Base-by-base conservation (phyloP, 2,113 vertebrate species). In the Sander lucioperca region DNA sequence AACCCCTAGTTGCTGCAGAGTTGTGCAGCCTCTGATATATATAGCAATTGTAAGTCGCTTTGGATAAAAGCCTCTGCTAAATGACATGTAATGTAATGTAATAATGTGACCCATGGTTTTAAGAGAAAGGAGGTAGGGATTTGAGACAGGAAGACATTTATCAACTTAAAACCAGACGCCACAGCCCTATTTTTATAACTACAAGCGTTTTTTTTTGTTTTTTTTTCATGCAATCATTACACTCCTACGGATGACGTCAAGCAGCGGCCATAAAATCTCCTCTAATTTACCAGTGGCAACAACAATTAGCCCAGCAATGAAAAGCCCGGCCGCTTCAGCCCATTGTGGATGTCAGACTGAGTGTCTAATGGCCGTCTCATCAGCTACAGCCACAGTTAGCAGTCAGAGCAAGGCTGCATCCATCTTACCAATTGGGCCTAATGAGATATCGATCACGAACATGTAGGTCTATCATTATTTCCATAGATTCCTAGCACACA, bases 381-480 rank as follows among this genome's bases (percentile, higher is more conserved):
- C 91, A 86, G 80, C 85, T 16, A 9, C 77, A 78, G 66, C 69
- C 80, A 50, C 77, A 53, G 84, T 88, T 80, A 86, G 87, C 86
- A 79, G 82, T 79, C 85, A n/a, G 80, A 67, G 80, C 16, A 71
- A 74, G 57, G 83, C 79, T 53, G 73, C 90, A 90, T 93, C 92
- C 89, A 88, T 93, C 91, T 92, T 86, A 74, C 74, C 88, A 91
- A 92, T 90, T 80, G 83, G 58, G 67, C 83, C 82, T 95, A 94
- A 95, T 94, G 93, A 94, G 92, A 89, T 95, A 95, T 95, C 56
- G 93, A 95, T 93, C 89, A 71, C 30, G n/a, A 74, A 90, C 92
- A 87, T 71, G 80, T 81, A 57, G 84, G 56, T 83, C 88, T 80
- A 87, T 93, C 80, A 86, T 92, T 93, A 92, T 91, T 86, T 76